Evolutionary conservation across 2,113 vertebrate genomes (phyloP), one percentile per base, ranked within the genome.

Genomic region (Lophotis ruficrista): DNA sequence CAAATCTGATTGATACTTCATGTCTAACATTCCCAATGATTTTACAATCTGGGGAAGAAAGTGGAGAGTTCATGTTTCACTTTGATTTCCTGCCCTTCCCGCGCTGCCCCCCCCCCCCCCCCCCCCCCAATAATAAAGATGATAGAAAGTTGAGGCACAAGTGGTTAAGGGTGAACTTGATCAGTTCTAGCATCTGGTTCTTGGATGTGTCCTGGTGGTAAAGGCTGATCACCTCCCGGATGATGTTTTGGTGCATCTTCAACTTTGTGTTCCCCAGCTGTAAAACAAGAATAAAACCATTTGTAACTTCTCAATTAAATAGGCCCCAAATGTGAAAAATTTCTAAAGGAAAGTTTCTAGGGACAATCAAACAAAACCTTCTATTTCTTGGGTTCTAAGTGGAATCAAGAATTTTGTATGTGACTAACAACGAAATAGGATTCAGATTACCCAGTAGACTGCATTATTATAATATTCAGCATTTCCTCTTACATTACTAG

Each of bases 91-190:
- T 64, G 57, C 70, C 41, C 84, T 64, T 54, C 70, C 41, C 89
- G 10, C 79, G n/a, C n/a, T n/a, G n/a, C 70, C 38, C 35, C 71
- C 62, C 18, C 50, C 13, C 30, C 33, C 35, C 78, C 50, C 50
- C 57, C 65, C 31, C 70, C 76, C 87, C 85, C 33, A 91, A 92
- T 87, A 95, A 93, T 92, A 90, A 93, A 65, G 93, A 93, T 95
- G 80, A 75, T 95, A 95, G 93, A 92, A 96, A 93, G 47, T 87
- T 89, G 96, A 98, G 95, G 91, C 97, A 98, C 97, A 35, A 89
- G 80, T 95, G 97, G 93, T 96, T 96, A 97, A 96, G 92, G 69
- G 33, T 97, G 96, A 96, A 96, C 82, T 84, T 86, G 71, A 82
- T 97, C 92, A 69, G 83, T 96, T 90, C 93, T 82, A 68, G 92